These are phyloP conservation scores for Tinamus guttatus DNA, from an alignment of 2,113 vertebrate species.

Conservation along the genomic window DNA sequence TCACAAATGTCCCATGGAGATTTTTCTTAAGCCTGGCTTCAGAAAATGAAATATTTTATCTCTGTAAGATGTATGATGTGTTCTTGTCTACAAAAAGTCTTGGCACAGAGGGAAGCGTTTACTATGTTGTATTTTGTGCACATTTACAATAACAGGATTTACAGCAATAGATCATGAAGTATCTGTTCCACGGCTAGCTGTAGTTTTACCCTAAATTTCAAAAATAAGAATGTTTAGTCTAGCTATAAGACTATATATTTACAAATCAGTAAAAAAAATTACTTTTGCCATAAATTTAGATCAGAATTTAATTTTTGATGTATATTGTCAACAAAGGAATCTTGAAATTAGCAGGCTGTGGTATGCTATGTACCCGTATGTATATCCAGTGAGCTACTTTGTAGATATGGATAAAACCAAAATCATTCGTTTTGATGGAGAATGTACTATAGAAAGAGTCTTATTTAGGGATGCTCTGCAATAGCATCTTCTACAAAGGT, in stretches of 20 bases:
- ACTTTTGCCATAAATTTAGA: background rate
- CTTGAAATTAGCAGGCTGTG: background rate
- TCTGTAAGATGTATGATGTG: background rate
- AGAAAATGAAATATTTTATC: background rate
- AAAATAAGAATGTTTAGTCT: background rate
- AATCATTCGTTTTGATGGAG: background rate
- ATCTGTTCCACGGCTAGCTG: background rate
- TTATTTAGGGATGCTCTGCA: background rate
- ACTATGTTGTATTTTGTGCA: background rate
- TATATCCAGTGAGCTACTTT: constrained; percentile 16
- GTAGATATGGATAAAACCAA: background rate
- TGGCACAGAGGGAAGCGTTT: background rate
- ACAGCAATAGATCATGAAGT: background rate
- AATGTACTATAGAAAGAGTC: background rate
- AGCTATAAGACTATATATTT: constrained; percentile 18
- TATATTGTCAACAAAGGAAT: background rate
- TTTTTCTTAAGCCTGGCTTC: background rate
- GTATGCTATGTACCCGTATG: background rate
- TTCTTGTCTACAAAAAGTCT: background rate
- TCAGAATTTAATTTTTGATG: background rate
- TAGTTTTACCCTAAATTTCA: background rate
- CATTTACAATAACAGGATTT: background rate
- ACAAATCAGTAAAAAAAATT: background rate
- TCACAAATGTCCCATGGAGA: background rate
- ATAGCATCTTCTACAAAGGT: background rate